A percentile compares a stretch with the other conserved stretches of the same genome.
These are phyloP conservation scores for Helostoma temminkii DNA, from an alignment of 2,797 vertebrate genomes.

Conservation along the genomic window DNA sequence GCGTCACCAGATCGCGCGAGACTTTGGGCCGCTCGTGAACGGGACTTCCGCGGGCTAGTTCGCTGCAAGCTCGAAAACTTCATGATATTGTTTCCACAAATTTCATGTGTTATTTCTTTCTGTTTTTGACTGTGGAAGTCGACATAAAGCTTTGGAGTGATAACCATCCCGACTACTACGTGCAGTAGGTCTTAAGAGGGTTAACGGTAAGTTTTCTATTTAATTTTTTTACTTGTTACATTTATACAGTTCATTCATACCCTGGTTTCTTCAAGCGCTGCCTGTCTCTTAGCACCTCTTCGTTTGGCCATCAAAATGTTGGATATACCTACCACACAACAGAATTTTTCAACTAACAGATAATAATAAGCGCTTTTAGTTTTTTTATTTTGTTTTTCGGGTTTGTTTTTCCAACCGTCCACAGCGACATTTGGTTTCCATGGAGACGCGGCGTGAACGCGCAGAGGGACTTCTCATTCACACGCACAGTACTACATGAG, in stretches of 20 bases:
- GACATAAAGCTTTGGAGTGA: not conserved
- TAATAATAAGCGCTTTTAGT: not conserved
- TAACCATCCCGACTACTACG: accelerated
- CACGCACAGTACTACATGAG: accelerated
- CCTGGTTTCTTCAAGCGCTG: not conserved
- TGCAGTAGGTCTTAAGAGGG: not conserved
- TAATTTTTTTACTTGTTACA: not conserved
- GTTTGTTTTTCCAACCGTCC: constrained; percentile 65
- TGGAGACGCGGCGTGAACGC: constrained; percentile 79
- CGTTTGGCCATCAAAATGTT: not conserved
- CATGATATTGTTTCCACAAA: not conserved
- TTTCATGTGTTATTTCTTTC: not conserved
- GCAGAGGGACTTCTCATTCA: constrained; percentile 41
- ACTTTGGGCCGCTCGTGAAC: constrained; percentile 54
- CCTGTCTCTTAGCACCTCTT: not conserved
- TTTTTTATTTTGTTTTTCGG: constrained; percentile 11
- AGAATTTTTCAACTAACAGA: accelerated
- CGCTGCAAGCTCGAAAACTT: constrained; percentile 25
- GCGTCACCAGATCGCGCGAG: constrained; percentile 37
- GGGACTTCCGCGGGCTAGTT: not conserved
- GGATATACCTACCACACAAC: not conserved
- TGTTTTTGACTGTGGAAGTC: not conserved
- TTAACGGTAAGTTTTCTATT: constrained; percentile 47
- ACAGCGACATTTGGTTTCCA: constrained; percentile 73
- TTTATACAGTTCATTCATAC: constrained; percentile 9